phyloP scores from a whole-genome alignment of 2,888 invertebrate genomes.

The Noctua pronuba region DNA sequence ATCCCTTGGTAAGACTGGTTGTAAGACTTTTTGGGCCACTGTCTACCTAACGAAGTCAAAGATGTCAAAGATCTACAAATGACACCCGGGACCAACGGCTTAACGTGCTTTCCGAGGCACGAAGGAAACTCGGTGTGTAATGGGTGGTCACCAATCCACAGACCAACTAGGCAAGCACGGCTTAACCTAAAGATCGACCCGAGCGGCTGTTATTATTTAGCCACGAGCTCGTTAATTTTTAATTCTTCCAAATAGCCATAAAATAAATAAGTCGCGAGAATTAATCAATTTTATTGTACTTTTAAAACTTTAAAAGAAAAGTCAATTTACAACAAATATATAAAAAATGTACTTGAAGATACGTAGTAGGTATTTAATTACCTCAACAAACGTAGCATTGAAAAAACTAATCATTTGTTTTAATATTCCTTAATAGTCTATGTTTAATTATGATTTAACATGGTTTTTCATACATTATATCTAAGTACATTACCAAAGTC shows the following conservation, averaged over 20 bases:
- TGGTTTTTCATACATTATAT: not conserved
- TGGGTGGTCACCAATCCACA: no score
- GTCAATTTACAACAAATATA: not conserved
- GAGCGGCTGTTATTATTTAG: no score
- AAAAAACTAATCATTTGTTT: not conserved
- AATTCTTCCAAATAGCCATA: not conserved
- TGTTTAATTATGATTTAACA: not conserved
- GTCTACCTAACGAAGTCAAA: no score
- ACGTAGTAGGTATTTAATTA: not conserved
- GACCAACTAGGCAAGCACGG: no score
- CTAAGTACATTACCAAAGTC: not conserved
- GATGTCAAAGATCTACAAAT: no score
- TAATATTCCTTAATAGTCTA: not conserved
- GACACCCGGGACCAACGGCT: no score
- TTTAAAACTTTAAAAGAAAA: not conserved
- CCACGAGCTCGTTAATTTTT: no score
- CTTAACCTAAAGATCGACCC: no score
- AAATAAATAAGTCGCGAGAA: not conserved
- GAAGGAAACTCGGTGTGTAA: no score
- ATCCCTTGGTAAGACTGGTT: no score
- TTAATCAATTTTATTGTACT: not conserved
- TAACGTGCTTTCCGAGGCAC: no score
- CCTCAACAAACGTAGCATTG: not conserved
- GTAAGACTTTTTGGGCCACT: no score
- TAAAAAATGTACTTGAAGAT: not conserved